Evolutionary conservation across 2,888 invertebrate genomes (phyloP).

Genomic region (Stenolophus ochropezus): DNA sequence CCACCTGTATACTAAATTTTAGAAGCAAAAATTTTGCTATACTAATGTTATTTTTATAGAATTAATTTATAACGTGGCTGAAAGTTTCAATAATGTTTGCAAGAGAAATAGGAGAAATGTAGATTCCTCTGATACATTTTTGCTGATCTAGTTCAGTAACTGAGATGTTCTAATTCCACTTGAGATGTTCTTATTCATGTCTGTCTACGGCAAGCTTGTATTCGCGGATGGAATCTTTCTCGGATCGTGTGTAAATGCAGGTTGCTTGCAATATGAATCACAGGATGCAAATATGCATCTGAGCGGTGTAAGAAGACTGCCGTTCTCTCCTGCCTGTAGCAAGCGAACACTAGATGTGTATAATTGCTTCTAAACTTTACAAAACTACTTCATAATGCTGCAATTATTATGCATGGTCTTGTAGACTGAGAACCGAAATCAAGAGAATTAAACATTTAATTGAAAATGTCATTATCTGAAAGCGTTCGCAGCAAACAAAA

Average conservation of each 20-base stretch:
- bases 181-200: no score
- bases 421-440: slow-evolving; percentile 51
- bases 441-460: slow-evolving; percentile 57
- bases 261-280: background rate
- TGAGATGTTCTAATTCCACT: no score
- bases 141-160: no score
- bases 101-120: no score
- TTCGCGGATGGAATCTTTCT: background rate
- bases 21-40: no score
- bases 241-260: background rate
- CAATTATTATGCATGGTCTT: slow-evolving; percentile 60
- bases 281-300: background rate
- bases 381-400: slow-evolving; percentile 59
- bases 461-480: slow-evolving; percentile 59
- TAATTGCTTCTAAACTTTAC: slow-evolving; percentile 60
- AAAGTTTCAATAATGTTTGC: no score
- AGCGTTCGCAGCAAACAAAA: slow-evolving; percentile 52
- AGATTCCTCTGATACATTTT: no score
- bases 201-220: background rate
- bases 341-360: slow-evolving; percentile 46
- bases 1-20: no score
- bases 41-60: no score
- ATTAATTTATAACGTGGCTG: no score
- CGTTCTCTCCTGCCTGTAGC: background rate
- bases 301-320: background rate